Conservation (phyloP, 1,140 invertebrate species). For the Pseudomyrmex gracilis region DNA sequence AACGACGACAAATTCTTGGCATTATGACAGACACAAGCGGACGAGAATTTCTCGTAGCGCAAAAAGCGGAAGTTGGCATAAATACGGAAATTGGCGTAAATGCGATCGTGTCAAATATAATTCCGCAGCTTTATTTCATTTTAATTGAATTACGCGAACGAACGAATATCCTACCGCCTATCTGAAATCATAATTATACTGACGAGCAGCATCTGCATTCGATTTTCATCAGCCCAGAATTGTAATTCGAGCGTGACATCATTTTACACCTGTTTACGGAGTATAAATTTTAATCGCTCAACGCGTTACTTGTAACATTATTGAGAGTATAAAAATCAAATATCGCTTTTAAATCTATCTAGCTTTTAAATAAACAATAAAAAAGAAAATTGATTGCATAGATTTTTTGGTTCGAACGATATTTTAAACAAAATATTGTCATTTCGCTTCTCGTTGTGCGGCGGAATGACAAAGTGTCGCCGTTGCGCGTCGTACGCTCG, state of each 20-base stretch:
- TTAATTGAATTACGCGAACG: background rate
- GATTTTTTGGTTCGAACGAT: too few relatives aligned
- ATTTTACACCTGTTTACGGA: background rate
- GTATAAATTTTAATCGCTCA: background rate
- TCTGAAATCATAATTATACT: background rate
- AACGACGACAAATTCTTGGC: slow-evolving; percentile 63
- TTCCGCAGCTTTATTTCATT: background rate
- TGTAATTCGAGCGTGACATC: background rate
- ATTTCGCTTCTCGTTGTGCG: too few relatives aligned
- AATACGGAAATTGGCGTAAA: slow-evolving; percentile 1
- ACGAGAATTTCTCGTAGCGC: slow-evolving; percentile 2
- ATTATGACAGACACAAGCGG: slow-evolving; percentile 49
- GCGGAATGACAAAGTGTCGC: background rate
- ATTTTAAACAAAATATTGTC: too few relatives aligned
- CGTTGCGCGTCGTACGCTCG: background rate
- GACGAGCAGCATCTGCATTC: background rate
- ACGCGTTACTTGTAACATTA: too few relatives aligned
- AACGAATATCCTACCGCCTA: background rate
- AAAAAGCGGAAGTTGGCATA: slow-evolving; percentile 3
- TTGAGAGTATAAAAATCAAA: background rate
- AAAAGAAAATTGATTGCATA: too few relatives aligned
- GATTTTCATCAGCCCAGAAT: background rate
- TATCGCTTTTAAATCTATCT: too few relatives aligned
- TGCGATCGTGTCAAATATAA: slow-evolving; percentile 8
- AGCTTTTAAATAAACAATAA: too few relatives aligned